Evolutionary conservation across 2,797 vertebrate genomes (phyloP).

Genomic region (Falco naumanni): DNA sequence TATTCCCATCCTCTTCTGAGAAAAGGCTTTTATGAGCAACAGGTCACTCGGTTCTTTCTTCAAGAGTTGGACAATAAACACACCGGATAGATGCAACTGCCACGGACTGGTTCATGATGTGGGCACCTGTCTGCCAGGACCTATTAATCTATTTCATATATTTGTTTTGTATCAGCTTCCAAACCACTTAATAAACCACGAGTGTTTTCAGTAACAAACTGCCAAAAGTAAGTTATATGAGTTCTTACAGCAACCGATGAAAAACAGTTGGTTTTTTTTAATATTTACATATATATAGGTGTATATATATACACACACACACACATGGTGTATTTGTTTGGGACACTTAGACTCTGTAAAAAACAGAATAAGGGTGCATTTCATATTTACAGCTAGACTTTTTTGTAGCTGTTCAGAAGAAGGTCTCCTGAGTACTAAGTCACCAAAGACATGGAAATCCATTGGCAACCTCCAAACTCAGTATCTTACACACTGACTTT

Average conservation of each 20-base stretch:
- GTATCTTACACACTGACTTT: background rate
- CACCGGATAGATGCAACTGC: background rate
- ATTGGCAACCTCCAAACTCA: background rate
- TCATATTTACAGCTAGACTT: background rate
- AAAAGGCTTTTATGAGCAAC: background rate
- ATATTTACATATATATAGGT: background rate
- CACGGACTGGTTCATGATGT: background rate
- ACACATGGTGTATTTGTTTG: background rate
- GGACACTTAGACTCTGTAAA: background rate
- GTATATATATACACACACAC: too few species aligned
- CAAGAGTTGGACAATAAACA: background rate
- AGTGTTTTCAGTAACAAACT: background rate
- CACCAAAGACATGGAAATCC: background rate
- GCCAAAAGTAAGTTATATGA: background rate
- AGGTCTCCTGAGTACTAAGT: background rate
- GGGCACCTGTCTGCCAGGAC: background rate
- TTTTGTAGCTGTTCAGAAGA: background rate
- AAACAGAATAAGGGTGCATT: background rate
- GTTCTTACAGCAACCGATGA: background rate
- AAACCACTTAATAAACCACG: background rate
- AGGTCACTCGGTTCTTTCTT: background rate
- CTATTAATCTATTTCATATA: background rate
- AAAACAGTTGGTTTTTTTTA: background rate
- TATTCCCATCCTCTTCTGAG: background rate
- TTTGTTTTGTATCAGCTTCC: background rate